Base-by-base conservation (phyloP, 2,888 invertebrate species). In the Temnothorax rugatulus region DNA sequence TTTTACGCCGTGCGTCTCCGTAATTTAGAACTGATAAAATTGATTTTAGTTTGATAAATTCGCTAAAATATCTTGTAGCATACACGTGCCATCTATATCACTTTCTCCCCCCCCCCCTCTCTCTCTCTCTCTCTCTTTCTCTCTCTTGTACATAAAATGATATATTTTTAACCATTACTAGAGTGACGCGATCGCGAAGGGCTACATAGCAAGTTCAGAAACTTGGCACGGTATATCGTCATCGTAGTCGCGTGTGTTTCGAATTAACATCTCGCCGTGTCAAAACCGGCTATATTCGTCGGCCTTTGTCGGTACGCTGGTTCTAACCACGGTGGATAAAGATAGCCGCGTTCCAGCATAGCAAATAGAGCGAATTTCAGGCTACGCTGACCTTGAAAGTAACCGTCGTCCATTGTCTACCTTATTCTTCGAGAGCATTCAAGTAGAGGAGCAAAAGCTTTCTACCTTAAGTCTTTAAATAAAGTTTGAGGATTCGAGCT, bases 221-320 rank as follows among this genome's bases (percentile, higher is more conserved):
- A 89, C 69, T 89, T 90, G 88, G 89, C 89, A 83, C 83, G 73
- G 38, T 29, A 25, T 21, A 68, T 69, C 77, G 52, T 50, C 66
- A 52, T 44, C 59, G 59, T 84, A 79, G 66, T 68, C 83, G 82
- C 68, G 86, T 86, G 89, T 90, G 89, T 86, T 90, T 90, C 89
- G 88, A 89, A 90, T 90, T 90, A 90, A 87, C 90, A 83, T 90
- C 84, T 61, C 83, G 84, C 74, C 79, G 47, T 71, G 73, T 86
- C 74, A 69, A 81, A 87, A 83, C 73, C 79, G 83, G 54, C 85
- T 90, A 90, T 88, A 89, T 90, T 81, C 88, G 90, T 89, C 86
- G 91, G 88, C 84, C 88, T 90, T 90, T 90, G 90, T 90, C 83
- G 90, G 86, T 87, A 86, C 83, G 84, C 63, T 79, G 82, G 75